Evolutionary conservation across 2,113 vertebrate species (phyloP).

Genomic region (Casuarius casuarius): DNA sequence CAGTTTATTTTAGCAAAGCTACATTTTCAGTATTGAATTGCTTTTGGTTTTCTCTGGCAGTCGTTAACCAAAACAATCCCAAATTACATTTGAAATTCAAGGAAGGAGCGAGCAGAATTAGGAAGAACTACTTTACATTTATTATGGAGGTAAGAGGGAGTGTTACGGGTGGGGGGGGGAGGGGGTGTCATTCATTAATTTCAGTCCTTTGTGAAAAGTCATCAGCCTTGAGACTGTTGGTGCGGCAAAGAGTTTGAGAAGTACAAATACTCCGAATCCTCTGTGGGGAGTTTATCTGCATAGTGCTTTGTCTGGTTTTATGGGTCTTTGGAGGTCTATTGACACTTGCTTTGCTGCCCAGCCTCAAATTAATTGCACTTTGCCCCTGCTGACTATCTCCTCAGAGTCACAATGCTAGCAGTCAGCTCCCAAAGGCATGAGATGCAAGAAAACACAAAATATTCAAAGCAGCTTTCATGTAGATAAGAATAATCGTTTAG

Average conservation of each 20-base stretch:
- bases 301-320: not conserved
- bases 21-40: not conserved
- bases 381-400: not conserved
- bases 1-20: not conserved
- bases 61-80: not conserved
- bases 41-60: not conserved
- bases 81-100: slow-evolving; percentile 32
- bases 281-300: not conserved
- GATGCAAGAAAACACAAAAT: not conserved
- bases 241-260: not conserved
- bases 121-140: slow-evolving; percentile 4
- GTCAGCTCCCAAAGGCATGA: not conserved
- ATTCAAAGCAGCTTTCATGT: not conserved
- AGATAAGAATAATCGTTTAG: not conserved
- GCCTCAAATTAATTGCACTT: slow-evolving; percentile 10
- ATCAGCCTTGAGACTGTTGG: not conserved
- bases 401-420: not conserved
- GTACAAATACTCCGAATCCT: not conserved
- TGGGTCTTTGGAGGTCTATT: not conserved
- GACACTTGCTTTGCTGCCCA: not conserved
- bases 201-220: slow-evolving; percentile 21
- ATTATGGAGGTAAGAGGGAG: not conserved
- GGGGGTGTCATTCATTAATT: slow-evolving; percentile 1
- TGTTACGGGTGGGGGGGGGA: too few species aligned
- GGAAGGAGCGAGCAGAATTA: not conserved